A percentile compares a stretch with the other conserved stretches of the same genome.
Evolutionary conservation across 2,888 invertebrate species (phyloP).

Genomic region (Hyposoter didymator): DNA sequence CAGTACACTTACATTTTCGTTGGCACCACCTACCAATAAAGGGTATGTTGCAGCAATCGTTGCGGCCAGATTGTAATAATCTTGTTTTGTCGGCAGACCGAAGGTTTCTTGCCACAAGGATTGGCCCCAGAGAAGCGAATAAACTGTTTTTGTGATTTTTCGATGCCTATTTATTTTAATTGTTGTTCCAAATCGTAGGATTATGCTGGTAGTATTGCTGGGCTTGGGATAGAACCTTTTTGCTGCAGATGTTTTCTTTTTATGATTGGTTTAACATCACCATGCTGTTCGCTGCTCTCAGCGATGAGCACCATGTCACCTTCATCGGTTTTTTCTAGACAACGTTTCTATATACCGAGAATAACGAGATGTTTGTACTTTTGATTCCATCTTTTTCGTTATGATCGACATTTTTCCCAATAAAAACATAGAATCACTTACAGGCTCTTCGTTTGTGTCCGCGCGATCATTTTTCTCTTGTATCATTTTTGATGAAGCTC

Average conservation of each 20-base stretch:
- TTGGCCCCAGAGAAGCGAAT: constrained; percentile 31
- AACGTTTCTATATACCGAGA: neutral
- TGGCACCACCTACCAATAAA: constrained; percentile 2
- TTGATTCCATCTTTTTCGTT: neutral
- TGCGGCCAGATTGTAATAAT: constrained; percentile 27
- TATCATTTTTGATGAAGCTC: neutral
- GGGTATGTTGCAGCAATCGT: constrained; percentile 20
- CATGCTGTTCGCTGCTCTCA: neutral
- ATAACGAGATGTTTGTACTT: neutral
- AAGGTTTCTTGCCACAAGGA: constrained; percentile 22
- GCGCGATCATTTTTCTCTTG: too few relatives aligned
- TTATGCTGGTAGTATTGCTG: constrained; percentile 6
- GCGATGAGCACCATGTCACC: neutral
- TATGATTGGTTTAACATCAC: neutral
- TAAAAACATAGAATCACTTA: neutral
- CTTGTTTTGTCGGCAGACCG: constrained; percentile 23
- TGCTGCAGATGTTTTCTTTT: neutral
- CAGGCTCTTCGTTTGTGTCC: too few relatives aligned
- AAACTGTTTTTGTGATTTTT: constrained; percentile 19
- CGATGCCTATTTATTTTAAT: constrained; percentile 13
- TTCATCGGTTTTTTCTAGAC: neutral
- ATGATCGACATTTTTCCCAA: neutral
- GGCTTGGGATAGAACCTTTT: constrained; percentile 9
- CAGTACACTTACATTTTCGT: constrained; percentile 30
- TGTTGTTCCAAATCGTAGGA: constrained; percentile 10